These are phyloP conservation scores for Gnatocerus cornutus DNA, from an alignment of 2,888 invertebrate species.

Conservation along the genomic window DNA sequence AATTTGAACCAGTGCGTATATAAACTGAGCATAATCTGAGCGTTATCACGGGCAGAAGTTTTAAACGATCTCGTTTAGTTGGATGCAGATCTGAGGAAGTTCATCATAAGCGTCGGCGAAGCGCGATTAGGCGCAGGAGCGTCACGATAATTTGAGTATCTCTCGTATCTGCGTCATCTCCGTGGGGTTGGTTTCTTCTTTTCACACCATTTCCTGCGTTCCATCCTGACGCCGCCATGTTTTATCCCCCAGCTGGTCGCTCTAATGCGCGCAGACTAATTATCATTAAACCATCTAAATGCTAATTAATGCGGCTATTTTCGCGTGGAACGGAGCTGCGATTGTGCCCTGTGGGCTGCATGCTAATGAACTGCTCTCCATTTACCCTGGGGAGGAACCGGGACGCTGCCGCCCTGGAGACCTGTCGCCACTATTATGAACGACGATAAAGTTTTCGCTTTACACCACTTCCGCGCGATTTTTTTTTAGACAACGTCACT, in stretches of 20 bases:
- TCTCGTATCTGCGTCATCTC: slow-evolving; percentile 51
- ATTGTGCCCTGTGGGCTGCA: slow-evolving; percentile 69
- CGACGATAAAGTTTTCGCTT: slow-evolving; percentile 38
- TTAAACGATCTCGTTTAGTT: slow-evolving; percentile 64
- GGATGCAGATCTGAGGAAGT: slow-evolving; percentile 59
- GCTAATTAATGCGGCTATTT: slow-evolving; percentile 74
- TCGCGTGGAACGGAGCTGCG: slow-evolving; percentile 69
- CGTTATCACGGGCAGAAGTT: slow-evolving; percentile 64
- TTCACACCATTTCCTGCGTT: slow-evolving; percentile 70
- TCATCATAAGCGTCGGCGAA: slow-evolving; percentile 64
- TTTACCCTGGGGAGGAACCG: slow-evolving; percentile 32
- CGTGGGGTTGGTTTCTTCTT: slow-evolving; percentile 65
- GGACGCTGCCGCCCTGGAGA: slow-evolving; percentile 43
- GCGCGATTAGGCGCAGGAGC: slow-evolving; percentile 61
- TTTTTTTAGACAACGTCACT: no score
- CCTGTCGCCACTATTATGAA: slow-evolving; percentile 44
- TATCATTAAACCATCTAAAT: slow-evolving; percentile 74
- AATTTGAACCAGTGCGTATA: slow-evolving; percentile 55
- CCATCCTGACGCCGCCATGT: slow-evolving; percentile 62
- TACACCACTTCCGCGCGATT: slow-evolving; percentile 14
- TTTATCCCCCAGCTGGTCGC: slow-evolving; percentile 69
- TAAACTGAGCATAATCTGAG: slow-evolving; percentile 58
- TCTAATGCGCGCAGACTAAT: slow-evolving; percentile 69
- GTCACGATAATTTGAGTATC: slow-evolving; percentile 65
- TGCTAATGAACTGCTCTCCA: slow-evolving; percentile 69